Evolutionary conservation across 1,140 invertebrate genomes (phyloP).

Genomic region (Lordiphosa clarofinis): DNA sequence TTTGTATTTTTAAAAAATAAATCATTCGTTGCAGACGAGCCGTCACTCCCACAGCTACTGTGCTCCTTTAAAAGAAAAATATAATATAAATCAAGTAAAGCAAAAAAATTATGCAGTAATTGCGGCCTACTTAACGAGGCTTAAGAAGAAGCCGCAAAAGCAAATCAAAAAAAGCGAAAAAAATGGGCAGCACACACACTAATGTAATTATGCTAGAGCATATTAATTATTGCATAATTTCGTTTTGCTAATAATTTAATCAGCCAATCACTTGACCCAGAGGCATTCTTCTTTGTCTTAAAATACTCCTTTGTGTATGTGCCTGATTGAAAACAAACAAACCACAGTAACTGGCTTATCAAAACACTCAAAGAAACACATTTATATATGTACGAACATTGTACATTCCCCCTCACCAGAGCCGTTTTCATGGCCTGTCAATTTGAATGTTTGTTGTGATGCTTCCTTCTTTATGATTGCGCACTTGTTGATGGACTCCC

Average conservation of each 20-base stretch:
- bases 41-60: background rate
- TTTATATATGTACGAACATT: no score
- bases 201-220: constrained; percentile 1
- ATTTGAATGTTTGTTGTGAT: background rate
- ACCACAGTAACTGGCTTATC: background rate
- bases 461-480: background rate
- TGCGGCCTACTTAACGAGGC: constrained; percentile 4
- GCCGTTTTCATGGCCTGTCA: no score
- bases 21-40: constrained; percentile 22
- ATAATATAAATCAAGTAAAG: constrained; percentile 1
- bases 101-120: background rate
- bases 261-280: no score
- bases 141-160: background rate
- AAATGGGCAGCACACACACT: background rate
- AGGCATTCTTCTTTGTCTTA: no score
- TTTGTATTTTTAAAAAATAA: constrained; percentile 16
- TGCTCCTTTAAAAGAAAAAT: background rate
- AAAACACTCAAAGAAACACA: no score
- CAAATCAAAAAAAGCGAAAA: background rate
- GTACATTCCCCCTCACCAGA: no score
- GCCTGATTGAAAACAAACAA: constrained; percentile 12
- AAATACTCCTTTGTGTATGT: no score
- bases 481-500: constrained; percentile 1
- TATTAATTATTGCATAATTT: constrained; percentile 4
- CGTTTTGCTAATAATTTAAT: background rate